phyloP scores from a whole-genome alignment of 2,797 vertebrate genomes.

The Thaleichthys pacificus region DNA sequence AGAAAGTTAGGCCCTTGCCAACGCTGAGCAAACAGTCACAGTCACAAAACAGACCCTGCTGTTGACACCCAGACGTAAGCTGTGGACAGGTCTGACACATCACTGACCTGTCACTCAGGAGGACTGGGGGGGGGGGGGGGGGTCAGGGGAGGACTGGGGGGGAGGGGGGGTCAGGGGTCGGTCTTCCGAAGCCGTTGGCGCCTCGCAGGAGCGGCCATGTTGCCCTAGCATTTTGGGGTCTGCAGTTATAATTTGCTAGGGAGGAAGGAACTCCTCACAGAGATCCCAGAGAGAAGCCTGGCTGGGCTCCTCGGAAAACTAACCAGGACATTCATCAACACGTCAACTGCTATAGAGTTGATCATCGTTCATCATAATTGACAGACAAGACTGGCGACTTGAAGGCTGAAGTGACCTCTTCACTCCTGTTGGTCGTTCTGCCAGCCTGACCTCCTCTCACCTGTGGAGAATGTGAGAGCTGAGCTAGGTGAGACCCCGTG shows the following conservation, averaged over 20 bases:
- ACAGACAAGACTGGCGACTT: slow-evolving; percentile 24
- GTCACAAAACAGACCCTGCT: slow-evolving; percentile 10
- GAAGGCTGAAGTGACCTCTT: slow-evolving; percentile 58
- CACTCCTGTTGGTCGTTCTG: slow-evolving; percentile 45
- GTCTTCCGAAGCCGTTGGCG: too few species aligned
- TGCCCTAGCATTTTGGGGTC: too few species aligned
- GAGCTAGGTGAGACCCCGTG: slow-evolving; percentile 68
- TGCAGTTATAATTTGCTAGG: too few species aligned
- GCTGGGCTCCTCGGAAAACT: too few species aligned
- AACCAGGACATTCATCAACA: too few species aligned
- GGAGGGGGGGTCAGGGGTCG: too few species aligned
- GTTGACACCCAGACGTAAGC: slow-evolving; percentile 29
- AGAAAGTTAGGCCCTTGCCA: not conserved
- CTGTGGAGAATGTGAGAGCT: slow-evolving; percentile 51
- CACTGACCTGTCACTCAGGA: slow-evolving; percentile 54
- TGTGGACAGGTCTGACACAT: slow-evolving; percentile 70
- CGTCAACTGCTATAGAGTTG: too few species aligned
- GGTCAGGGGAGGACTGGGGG: too few species aligned
- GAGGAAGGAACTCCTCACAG: too few species aligned
- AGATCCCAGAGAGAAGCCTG: too few species aligned
- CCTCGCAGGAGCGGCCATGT: too few species aligned
- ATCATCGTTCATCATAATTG: slow-evolving; percentile 6
- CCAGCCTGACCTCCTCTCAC: slow-evolving; percentile 60
- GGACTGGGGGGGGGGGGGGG: too few species aligned
- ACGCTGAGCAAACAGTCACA: not conserved